Evolutionary conservation across 2,113 vertebrate species (phyloP), one percentile per base, ranked within the genome.

Genomic region (Mellivora capensis): DNA sequence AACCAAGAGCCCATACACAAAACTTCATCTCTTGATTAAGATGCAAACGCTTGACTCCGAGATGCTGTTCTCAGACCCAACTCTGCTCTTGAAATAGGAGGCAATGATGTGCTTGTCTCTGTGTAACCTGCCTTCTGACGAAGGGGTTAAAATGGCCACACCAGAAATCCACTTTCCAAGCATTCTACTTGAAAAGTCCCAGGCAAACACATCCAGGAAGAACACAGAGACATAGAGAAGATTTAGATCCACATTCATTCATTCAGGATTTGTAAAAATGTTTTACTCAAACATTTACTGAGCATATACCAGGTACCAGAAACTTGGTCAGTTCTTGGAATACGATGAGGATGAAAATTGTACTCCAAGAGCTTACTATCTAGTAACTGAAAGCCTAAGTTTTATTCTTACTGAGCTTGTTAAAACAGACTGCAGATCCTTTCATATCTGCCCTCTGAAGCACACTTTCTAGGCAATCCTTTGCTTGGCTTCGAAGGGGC

Each of bases 401-500:
- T 59, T 94, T 49, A 59, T 88, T 94, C 71, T 94, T 86, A 7
- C 82, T 57, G 31, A 80, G n/a, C 29, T 88, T 80, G 20, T 25
- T 34, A 94, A 71, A 4, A 29, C 15, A 37, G 39, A 71, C 31
- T 42, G 79, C 57, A 90, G 54, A 20, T 87, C 18, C 11, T 29
- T 79, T 76, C 54, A 83, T 87, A 91, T 59, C 44, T 85, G 8
- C 37, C 25, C 27, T 87, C 17, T 54, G 52, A 93, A 59, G 59
- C 86, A 95, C 4, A 83, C 7, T 59, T 88, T 82, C 61, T 86
- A 47, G 72, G 57, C 39, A 54, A 91, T 69, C 42, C 25, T 97
- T 97, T 72, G 59, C 29, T 82, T 94, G 69, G 42, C 37, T 97
- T 94, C 61, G 72, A 94, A 87, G 87, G 54, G 49, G 29, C n/a